These are phyloP conservation scores for Brevimyrus niger DNA, from an alignment of 2,113 vertebrate genomes.

Conservation along the genomic window DNA sequence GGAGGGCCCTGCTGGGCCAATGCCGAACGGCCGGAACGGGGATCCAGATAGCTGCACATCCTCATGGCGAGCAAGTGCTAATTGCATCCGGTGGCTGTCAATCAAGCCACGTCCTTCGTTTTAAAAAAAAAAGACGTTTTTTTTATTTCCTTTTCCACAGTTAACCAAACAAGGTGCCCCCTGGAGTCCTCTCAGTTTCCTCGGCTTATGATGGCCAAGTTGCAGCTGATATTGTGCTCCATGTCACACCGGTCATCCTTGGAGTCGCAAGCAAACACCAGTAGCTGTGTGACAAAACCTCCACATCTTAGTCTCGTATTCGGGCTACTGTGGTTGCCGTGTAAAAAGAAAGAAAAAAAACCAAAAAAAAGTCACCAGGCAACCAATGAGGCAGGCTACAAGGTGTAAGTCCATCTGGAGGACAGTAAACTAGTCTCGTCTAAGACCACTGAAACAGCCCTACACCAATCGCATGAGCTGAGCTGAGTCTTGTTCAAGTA, in stretches of 20 bases:
- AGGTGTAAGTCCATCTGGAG: neutral
- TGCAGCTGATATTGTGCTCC: neutral
- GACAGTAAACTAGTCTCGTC: neutral
- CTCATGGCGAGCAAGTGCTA: constrained; percentile 66
- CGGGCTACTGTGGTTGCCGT: neutral
- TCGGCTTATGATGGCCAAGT: neutral
- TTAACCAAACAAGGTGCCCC: neutral
- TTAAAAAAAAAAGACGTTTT: neutral
- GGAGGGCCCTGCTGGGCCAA: constrained; percentile 80
- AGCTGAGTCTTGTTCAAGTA: neutral
- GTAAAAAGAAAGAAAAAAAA: neutral
- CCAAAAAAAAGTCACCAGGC: neutral
- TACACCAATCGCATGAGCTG: neutral
- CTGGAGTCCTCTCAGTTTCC: neutral
- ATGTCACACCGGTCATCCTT: neutral
- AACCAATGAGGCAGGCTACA: neutral
- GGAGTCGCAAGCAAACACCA: neutral
- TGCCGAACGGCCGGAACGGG: constrained; percentile 78
- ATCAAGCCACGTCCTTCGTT: constrained; percentile 63
- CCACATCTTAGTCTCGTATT: neutral
- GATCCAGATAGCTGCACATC: constrained; percentile 82
- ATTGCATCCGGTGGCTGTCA: constrained; percentile 86
- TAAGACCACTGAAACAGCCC: neutral
- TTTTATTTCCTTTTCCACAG: neutral
- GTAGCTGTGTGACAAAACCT: neutral